Evolutionary conservation across 2,888 invertebrate genomes (phyloP), one percentile per base, ranked within the genome.

Genomic region (Eupithecia subumbrata): DNA sequence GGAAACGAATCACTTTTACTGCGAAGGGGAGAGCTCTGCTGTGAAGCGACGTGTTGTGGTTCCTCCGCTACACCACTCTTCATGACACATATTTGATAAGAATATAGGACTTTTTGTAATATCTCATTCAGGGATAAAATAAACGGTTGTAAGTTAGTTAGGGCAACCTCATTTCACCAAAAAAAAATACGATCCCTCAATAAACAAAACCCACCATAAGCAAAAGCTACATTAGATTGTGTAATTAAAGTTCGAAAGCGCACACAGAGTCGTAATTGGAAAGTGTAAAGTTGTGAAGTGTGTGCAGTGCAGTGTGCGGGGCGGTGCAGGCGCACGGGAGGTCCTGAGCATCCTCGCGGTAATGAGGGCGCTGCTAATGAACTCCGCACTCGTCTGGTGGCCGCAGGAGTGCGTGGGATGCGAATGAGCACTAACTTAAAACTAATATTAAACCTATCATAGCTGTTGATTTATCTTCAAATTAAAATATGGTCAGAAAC

Each of bases 1-100:
- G 40, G 66, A 67, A 70, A 66, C 18, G 18, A 73, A 76, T 70
- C 56, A 67, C 70, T 76, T 68, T 56, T 45, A 43, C 45, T 48
- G 34, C 34, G 18, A 9, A 18, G 16, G 37, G 18, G 30, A 64
- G 30, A 64, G 25, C 16, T 64, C 2, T 1, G 3, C 14, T 64
- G 0, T 30, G 30, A 66, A 66, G 11, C 2, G 56, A n/a, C 16
- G 56, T 56, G 30, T 56, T 56, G 11, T 22, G 22, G 56, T 56
- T 56, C 22, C 22, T 30, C 3, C 30, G 3, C 30, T 30, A 30
- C 30, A 30, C 30, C 4, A 22, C 11, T 9, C 22, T 9, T 22
- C 22, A 11, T 22, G 22, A 22, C 11, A 30, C 3, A 30, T 3
- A n/a, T 22, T 56, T 56, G 22, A 56, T 48, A 56, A 56, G 0